phyloP scores from a whole-genome alignment of 2,113 vertebrate species.

The Hirundichthys speculiger region DNA sequence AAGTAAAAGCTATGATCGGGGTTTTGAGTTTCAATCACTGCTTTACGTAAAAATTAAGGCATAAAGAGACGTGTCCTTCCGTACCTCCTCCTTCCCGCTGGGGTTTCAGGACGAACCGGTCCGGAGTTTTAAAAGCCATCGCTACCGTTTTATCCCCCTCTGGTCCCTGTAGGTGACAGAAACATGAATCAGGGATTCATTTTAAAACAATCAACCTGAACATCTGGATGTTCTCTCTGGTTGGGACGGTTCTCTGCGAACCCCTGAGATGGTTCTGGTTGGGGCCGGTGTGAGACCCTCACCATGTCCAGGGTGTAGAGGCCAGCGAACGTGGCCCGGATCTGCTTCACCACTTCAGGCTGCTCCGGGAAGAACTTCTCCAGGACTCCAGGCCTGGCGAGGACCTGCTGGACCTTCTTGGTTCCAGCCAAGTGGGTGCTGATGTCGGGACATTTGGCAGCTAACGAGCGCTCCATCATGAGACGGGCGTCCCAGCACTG shows the following conservation, averaged over 20 bases:
- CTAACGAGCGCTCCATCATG: constrained; percentile 90
- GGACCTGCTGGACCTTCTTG: constrained; percentile 96
- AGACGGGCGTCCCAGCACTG: constrained; percentile 92
- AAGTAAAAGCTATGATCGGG: no score
- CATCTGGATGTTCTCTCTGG: no score
- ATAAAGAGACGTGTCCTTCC: no score
- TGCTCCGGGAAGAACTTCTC: constrained; percentile 85
- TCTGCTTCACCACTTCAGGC: constrained; percentile 77
- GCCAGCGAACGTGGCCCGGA: constrained; percentile 90
- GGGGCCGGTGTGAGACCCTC: constrained; percentile 12
- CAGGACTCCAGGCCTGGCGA: constrained; percentile 84
- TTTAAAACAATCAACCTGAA: no score
- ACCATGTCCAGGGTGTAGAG: constrained; percentile 94
- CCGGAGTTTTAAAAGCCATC: constrained; percentile 85
- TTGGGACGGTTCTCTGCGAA: no score
- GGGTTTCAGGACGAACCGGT: constrained; percentile 92
- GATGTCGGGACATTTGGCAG: constrained; percentile 94
- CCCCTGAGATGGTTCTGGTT: no score
- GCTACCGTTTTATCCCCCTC: constrained; percentile 87
- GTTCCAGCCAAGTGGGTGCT: constrained; percentile 93
- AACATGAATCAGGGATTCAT: no score
- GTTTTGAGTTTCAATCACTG: no score
- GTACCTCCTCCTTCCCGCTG: constrained; percentile 97
- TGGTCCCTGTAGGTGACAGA: constrained; percentile 79
- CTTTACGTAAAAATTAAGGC: no score